phyloP scores from a whole-genome alignment of 2,797 vertebrate species.

The Babyrousa celebensis region DNA sequence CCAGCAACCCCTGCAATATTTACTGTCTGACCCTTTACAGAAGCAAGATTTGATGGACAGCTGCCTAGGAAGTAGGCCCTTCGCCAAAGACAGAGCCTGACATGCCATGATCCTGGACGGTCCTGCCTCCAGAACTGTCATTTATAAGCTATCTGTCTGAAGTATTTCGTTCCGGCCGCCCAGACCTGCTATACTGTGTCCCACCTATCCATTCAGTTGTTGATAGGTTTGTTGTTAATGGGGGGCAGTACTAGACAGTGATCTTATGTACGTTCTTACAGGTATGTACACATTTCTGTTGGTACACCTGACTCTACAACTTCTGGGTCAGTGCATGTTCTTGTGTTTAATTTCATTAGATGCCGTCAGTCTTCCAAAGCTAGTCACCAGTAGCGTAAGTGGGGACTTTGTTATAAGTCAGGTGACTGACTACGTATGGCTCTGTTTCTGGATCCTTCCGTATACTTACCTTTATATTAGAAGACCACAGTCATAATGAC shows the following conservation, averaged over 20 bases:
- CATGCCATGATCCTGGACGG: neutral
- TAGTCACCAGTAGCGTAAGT: neutral
- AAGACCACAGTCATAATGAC: neutral
- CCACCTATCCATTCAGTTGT: neutral
- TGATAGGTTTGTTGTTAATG: neutral
- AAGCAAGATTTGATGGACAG: neutral
- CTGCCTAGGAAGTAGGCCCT: neutral
- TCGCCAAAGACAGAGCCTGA: neutral
- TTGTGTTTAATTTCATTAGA: no score
- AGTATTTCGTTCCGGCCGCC: neutral
- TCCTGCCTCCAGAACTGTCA: neutral
- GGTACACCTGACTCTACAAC: neutral
- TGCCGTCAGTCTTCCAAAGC: neutral
- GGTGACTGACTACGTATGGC: neutral
- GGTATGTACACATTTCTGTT: neutral
- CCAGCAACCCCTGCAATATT: neutral
- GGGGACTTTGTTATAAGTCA: neutral
- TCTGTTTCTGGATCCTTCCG: neutral
- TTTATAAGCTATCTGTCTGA: neutral
- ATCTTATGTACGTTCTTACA: neutral
- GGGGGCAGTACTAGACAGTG: neutral
- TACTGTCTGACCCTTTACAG: neutral
- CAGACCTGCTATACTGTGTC: neutral
- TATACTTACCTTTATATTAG: neutral
- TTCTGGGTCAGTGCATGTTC: neutral